Evolutionary conservation across 2,797 vertebrate genomes (phyloP).

Genomic region (Gouania willdenowi): DNA sequence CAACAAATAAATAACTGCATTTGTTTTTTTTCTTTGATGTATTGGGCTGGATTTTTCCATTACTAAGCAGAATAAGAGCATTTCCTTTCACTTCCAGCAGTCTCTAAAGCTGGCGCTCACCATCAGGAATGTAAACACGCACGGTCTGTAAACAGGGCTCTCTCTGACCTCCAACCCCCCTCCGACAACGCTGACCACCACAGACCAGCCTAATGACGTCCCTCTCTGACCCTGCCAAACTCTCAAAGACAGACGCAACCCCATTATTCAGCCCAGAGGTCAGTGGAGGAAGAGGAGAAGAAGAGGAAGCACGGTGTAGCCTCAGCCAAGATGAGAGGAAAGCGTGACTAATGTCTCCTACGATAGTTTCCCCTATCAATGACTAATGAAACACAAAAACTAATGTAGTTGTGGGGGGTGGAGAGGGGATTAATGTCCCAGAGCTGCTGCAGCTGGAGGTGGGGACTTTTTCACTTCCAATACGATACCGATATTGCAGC

Average conservation of each 20-base stretch:
- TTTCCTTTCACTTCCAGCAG: slow-evolving; percentile 79
- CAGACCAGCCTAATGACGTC: slow-evolving; percentile 69
- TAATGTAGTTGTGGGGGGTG: slow-evolving; percentile 33
- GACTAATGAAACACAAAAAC: slow-evolving; percentile 49
- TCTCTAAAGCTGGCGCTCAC: slow-evolving; percentile 74
- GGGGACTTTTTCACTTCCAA: too few relatives aligned
- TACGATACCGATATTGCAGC: slow-evolving; percentile 26
- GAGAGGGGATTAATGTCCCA: slow-evolving; percentile 57
- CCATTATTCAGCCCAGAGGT: slow-evolving; percentile 57
- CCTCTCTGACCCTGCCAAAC: slow-evolving; percentile 57
- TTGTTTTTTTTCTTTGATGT: slow-evolving; percentile 54
- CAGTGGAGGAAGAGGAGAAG: slow-evolving; percentile 28
- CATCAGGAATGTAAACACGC: slow-evolving; percentile 82
- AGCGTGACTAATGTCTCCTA: slow-evolving; percentile 24
- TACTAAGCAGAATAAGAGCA: slow-evolving; percentile 79
- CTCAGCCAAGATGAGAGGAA: slow-evolving; percentile 11
- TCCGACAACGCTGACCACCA: slow-evolving; percentile 66
- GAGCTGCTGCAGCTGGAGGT: slow-evolving; percentile 49
- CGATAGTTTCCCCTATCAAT: slow-evolving; percentile 41
- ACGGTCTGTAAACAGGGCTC: slow-evolving; percentile 80
- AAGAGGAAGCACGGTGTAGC: slow-evolving; percentile 26
- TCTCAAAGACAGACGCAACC: slow-evolving; percentile 48
- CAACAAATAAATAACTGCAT: slow-evolving; percentile 64
- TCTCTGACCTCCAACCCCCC: slow-evolving; percentile 68
- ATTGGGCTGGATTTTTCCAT: slow-evolving; percentile 76